Conservation (phyloP, 2,797 vertebrate genomes). For the Sphenodon punctatus region DNA sequence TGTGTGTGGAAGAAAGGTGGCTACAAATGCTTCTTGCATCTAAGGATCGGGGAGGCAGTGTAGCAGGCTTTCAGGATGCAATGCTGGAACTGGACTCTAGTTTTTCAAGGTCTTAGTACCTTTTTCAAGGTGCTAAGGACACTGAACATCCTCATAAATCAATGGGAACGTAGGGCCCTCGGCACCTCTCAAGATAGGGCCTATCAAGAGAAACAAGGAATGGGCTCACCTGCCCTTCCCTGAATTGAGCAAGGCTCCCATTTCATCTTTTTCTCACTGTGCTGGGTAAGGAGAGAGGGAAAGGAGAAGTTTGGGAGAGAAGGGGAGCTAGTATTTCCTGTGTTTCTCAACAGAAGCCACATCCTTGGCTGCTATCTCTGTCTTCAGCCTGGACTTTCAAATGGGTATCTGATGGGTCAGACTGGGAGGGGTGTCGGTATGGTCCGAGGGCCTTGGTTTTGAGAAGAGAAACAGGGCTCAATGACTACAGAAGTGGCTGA, state of each 20-base stretch:
- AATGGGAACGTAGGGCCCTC: background rate
- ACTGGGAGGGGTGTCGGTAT: slow-evolving; percentile 24
- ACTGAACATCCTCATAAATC: background rate
- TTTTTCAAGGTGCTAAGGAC: background rate
- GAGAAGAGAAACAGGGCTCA: background rate
- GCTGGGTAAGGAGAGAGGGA: slow-evolving; percentile 19
- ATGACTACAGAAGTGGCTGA: background rate
- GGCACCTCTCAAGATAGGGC: background rate
- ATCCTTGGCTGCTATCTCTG: slow-evolving; percentile 26
- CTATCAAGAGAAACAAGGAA: background rate
- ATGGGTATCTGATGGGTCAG: slow-evolving; percentile 33
- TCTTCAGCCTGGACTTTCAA: background rate
- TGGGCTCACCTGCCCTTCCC: background rate
- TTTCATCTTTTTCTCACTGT: slow-evolving; percentile 32
- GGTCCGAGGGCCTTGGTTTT: slow-evolving; percentile 23
- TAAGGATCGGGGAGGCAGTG: background rate
- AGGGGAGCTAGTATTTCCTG: slow-evolving; percentile 57
- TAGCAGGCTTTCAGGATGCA: background rate
- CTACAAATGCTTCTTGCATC: background rate
- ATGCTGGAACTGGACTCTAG: background rate
- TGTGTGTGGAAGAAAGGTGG: background rate
- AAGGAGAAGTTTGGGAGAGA: background rate
- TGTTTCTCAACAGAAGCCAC: slow-evolving; percentile 61
- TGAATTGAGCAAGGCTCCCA: background rate
- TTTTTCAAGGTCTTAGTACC: background rate